Conservation (phyloP, 2,113 vertebrate species). For the Ondatra zibethicus region DNA sequence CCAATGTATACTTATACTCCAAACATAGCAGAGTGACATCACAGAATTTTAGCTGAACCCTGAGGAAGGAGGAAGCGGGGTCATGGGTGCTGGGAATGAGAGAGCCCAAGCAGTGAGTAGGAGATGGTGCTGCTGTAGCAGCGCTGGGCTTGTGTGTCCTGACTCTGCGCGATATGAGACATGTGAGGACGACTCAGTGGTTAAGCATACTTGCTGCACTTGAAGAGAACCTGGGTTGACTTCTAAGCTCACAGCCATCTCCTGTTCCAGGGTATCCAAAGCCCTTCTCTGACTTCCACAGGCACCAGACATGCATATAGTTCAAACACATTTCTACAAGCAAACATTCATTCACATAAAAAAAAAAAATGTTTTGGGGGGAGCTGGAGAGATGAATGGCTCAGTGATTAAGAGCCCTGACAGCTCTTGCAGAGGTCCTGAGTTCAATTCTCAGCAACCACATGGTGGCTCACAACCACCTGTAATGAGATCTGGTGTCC, state of each 20-base stretch:
- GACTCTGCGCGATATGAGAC: not conserved
- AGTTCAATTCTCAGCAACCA: too few relatives aligned
- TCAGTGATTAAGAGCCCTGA: too few relatives aligned
- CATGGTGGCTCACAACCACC: too few relatives aligned
- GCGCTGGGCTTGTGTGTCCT: not conserved
- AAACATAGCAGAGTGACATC: not conserved
- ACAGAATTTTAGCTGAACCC: slow-evolving; percentile 10
- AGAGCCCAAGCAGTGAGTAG: not conserved
- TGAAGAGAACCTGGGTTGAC: not conserved
- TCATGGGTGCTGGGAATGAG: not conserved
- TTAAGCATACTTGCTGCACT: not conserved
- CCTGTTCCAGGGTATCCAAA: not conserved
- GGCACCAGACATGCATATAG: not conserved
- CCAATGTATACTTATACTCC: not conserved
- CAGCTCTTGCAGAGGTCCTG: too few relatives aligned
- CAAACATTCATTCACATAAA: not conserved
- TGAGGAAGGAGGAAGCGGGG: slow-evolving; percentile 18
- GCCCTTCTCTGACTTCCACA: not conserved
- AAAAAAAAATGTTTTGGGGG: not conserved
- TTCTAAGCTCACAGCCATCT: not conserved
- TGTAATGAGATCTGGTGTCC: too few relatives aligned
- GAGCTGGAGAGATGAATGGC: too few relatives aligned
- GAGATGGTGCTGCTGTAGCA: not conserved
- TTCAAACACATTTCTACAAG: not conserved
- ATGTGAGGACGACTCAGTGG: not conserved